A percentile compares a stretch with the other conserved stretches of the same genome.
Evolutionary conservation across 1,140 invertebrate genomes (phyloP).

Genomic region (Amphibalanus amphitrite): DNA sequence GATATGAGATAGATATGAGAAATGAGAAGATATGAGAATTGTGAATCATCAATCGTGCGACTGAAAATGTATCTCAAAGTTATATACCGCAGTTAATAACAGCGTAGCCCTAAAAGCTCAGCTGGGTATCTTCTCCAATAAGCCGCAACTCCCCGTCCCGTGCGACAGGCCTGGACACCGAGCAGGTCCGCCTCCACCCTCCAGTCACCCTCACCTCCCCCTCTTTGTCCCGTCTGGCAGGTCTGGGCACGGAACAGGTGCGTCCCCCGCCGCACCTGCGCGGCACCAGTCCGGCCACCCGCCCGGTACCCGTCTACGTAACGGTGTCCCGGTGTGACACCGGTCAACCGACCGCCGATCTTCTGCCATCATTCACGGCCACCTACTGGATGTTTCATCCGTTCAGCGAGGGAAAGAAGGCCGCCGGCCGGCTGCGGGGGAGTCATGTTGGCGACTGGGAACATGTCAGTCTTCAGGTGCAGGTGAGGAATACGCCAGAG

Average conservation of each 20-base stretch:
- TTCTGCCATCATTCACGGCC: constrained; percentile 33
- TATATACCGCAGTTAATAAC: no score
- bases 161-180: not conserved
- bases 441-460: constrained; percentile 49
- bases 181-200: not conserved
- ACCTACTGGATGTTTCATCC: constrained; percentile 51
- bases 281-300: not conserved
- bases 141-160: no score
- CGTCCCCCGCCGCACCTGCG: not conserved
- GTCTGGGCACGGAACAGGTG: not conserved
- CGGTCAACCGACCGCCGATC: no score
- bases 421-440: constrained; percentile 37
- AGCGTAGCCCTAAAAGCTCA: no score
- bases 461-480: constrained; percentile 41
- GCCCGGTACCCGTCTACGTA: not conserved
- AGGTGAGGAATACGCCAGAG: no score
- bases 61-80: no score
- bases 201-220: no score
- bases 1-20: no score
- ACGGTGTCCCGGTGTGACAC: not conserved
- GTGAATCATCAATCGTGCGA: no score
- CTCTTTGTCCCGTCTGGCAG: not conserved
- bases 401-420: constrained; percentile 43
- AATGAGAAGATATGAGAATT: no score
- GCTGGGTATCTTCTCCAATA: no score